Conservation (phyloP, 2,888 invertebrate genomes). For the Eumacrocentrus americanus region DNA sequence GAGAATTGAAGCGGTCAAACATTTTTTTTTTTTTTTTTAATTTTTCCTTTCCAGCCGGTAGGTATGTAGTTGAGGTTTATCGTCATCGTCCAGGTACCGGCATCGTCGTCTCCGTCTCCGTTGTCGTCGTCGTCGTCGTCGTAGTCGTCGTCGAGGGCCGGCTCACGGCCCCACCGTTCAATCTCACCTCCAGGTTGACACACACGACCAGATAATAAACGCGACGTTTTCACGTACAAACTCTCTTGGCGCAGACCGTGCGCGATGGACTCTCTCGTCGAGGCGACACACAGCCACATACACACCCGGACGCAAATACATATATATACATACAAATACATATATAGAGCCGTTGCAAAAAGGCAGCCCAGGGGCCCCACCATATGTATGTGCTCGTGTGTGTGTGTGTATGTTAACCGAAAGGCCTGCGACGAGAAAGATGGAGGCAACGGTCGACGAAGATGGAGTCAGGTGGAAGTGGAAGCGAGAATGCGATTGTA, state of each 20-base stretch:
- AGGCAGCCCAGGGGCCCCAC: slow-evolving; percentile 51
- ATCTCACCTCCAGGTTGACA: slow-evolving; percentile 25
- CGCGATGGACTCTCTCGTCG: slow-evolving; percentile 23
- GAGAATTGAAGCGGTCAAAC: slow-evolving; percentile 3
- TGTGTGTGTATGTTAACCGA: slow-evolving; percentile 27
- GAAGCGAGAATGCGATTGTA: slow-evolving; percentile 18
- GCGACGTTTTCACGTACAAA: not conserved
- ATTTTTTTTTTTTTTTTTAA: too few species aligned
- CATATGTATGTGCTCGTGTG: slow-evolving; percentile 8
- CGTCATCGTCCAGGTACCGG: slow-evolving; percentile 29
- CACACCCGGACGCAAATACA: slow-evolving; percentile 10
- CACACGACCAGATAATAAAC: not conserved
- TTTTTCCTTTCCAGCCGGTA: not conserved
- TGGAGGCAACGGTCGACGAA: slow-evolving; percentile 35
- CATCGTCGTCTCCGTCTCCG: slow-evolving; percentile 7
- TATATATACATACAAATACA: slow-evolving; percentile 18
- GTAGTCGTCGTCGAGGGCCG: slow-evolving; percentile 21
- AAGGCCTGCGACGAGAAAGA: slow-evolving; percentile 32
- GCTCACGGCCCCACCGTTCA: slow-evolving; percentile 15
- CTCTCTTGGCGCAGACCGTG: not conserved
- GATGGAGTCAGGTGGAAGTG: slow-evolving; percentile 35
- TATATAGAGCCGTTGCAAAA: slow-evolving; percentile 26
- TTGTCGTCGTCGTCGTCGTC: not conserved
- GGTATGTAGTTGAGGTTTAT: slow-evolving; percentile 12
- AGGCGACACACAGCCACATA: slow-evolving; percentile 22